Percentiles rank a stretch among this genome's conserved stretches.
Conservation (phyloP, 2,113 vertebrate species). For the Todiramphus saurophagus region DNA sequence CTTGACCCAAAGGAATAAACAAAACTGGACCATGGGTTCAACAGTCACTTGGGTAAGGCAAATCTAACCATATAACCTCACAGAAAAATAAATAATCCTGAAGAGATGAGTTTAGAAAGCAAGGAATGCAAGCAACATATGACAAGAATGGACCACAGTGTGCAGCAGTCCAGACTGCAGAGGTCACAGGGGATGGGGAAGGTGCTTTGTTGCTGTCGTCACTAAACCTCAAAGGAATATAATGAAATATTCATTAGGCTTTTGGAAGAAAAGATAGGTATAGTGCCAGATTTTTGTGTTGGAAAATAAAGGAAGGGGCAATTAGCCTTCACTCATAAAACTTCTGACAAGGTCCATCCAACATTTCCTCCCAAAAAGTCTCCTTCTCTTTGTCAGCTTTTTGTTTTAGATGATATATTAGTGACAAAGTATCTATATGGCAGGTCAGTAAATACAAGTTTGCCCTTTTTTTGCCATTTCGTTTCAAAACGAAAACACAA, state of each 20-base stretch:
- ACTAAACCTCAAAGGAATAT: neutral
- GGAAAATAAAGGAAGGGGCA: conserved; percentile 11
- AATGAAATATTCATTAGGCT: neutral
- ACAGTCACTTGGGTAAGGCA: neutral
- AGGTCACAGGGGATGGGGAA: neutral
- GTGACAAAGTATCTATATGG: neutral
- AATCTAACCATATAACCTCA: neutral
- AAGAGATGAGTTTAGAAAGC: neutral
- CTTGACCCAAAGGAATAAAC: neutral
- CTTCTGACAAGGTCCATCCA: neutral
- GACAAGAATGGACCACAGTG: fast-evolving
- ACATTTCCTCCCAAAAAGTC: neutral
- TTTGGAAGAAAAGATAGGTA: neutral
- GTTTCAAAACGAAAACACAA: neutral
- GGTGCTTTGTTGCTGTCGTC: neutral
- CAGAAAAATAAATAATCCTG: neutral
- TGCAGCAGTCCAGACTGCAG: fast-evolving
- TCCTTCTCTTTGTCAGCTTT: neutral
- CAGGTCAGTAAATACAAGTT: neutral
- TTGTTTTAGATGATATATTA: neutral
- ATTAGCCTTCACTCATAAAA: neutral
- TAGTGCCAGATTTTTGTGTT: neutral
- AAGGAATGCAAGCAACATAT: neutral
- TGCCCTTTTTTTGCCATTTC: neutral
- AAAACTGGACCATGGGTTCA: neutral